Evolutionary conservation across 1,140 invertebrate species (phyloP), one percentile per base, ranked within the genome.

Genomic region (Eupristina koningsbergeri): DNA sequence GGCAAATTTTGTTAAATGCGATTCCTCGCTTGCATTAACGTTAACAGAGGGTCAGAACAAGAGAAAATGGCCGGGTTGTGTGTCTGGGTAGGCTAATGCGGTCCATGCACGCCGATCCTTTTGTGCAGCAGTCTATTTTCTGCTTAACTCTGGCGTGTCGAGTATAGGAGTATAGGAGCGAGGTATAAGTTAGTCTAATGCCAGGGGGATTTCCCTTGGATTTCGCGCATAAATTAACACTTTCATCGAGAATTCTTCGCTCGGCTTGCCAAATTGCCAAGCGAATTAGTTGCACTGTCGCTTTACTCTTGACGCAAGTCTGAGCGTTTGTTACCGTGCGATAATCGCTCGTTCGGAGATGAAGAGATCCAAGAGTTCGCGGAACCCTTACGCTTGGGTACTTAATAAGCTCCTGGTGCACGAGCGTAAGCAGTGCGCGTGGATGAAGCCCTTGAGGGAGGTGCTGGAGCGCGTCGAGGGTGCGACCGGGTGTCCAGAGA

Each of bases 251-350:
- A 22, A 64, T 86, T 86, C 80, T 86, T 86, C 86, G 86, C 84
- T 89, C 64, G 87, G 67, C 82, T 88, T 83, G 79, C 85, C 87
- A 88, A 90, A 89, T 88, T 87, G 85, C 86, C 86, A 89, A 90
- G 87, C 87, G 86, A 88, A 90, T 90, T 90, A 90, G 82, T 87
- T 82, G 87, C 87, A 86, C 85, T 61, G 11, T 13, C 88, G 87
- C 36, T 36, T 36, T 8, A n/a, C 19, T 7, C 17, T 19, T 41
- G 39, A 71, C 67, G 19, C 67, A 11, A 71, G 36, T 8, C 19
- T 3, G 26, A 9, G 53, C 26, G 53, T 17, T 50, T 29, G n/a
- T 80, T 80, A 58, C 34, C 61, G 36, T 26, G 11, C 73, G 41
- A 83, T 83, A 83, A 83, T 83, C 81, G 75, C 47, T 39, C 34